Percentiles rank a stretch among this genome's conserved stretches.
These are phyloP conservation scores for Sander lucioperca DNA, from an alignment of 2,113 vertebrate species.

Conservation along the genomic window DNA sequence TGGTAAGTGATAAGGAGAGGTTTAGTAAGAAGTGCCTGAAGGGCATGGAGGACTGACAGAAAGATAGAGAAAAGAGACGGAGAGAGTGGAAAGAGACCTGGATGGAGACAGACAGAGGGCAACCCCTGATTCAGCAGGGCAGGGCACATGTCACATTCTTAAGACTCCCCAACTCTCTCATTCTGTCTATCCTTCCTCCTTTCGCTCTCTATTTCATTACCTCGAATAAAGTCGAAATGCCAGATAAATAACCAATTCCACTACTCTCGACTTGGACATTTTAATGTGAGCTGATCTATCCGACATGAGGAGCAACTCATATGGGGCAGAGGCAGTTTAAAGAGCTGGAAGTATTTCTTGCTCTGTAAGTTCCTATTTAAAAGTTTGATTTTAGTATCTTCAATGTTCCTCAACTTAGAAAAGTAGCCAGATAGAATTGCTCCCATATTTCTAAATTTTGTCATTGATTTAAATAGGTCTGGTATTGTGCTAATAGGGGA, in stretches of 20 bases:
- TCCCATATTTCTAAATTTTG: not conserved
- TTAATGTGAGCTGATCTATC: not conserved
- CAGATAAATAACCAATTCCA: slow-evolving; percentile 17
- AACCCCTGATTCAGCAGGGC: slow-evolving; percentile 50
- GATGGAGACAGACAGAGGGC: slow-evolving; percentile 57
- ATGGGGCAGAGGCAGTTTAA: not conserved
- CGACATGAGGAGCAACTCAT: not conserved
- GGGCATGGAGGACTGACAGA: slow-evolving; percentile 19
- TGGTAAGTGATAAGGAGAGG: slow-evolving; percentile 42
- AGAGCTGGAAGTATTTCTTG: not conserved
- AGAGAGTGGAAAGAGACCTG: slow-evolving; percentile 18
- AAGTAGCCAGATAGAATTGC: too few species aligned
- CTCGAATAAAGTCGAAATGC: not conserved
- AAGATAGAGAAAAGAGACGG: not conserved
- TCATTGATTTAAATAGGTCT: too few species aligned
- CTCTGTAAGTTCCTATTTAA: not conserved
- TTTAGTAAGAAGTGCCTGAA: slow-evolving; percentile 36
- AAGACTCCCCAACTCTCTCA: slow-evolving; percentile 23
- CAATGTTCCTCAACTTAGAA: not conserved
- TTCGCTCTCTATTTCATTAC: slow-evolving; percentile 5
- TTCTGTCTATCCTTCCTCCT: slow-evolving; percentile 4
- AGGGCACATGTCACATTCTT: slow-evolving; percentile 39
- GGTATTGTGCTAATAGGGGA: not conserved
- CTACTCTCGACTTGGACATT: not conserved
- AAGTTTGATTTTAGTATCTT: too few species aligned